phyloP scores from a whole-genome alignment of 2,888 invertebrate genomes.

The Ptilodon capucinus region DNA sequence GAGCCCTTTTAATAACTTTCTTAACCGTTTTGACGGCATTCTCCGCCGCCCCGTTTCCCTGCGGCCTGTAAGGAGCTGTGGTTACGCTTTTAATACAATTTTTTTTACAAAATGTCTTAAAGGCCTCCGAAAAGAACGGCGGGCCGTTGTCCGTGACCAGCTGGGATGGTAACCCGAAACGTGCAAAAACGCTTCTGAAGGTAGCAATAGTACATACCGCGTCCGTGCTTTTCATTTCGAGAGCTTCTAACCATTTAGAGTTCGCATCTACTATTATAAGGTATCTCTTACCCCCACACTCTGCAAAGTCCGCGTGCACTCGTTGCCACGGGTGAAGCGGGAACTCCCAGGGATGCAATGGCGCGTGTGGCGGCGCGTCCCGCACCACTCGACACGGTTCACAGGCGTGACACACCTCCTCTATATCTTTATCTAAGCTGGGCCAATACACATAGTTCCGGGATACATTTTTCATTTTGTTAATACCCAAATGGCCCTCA shows the following conservation, averaged over 20 bases:
- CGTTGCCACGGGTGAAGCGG: constrained; percentile 10
- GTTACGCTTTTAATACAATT: background rate
- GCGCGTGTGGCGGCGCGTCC: constrained; percentile 22
- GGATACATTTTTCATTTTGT: constrained; percentile 26
- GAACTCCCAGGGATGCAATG: constrained; percentile 22
- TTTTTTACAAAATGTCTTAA: background rate
- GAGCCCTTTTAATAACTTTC: background rate
- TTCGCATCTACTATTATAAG: constrained; percentile 12
- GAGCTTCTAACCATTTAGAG: constrained; percentile 13
- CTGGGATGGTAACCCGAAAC: background rate
- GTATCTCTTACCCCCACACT: constrained; percentile 7
- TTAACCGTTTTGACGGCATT: background rate
- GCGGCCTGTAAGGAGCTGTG: background rate
- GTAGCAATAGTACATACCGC: background rate
- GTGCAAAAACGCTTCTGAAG: background rate
- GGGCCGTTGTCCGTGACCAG: too few species aligned
- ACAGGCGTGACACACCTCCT: constrained; percentile 18
- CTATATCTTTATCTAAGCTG: constrained; percentile 21
- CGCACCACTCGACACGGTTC: constrained; percentile 18
- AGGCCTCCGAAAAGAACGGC: too few species aligned
- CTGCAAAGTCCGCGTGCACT: constrained; percentile 11
- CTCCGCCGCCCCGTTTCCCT: background rate
- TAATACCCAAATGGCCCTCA: constrained; percentile 23
- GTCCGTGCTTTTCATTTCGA: background rate
- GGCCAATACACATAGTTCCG: constrained; percentile 29